Conservation (phyloP, 2,888 invertebrate species). For the Zygogramma bicolorata region DNA sequence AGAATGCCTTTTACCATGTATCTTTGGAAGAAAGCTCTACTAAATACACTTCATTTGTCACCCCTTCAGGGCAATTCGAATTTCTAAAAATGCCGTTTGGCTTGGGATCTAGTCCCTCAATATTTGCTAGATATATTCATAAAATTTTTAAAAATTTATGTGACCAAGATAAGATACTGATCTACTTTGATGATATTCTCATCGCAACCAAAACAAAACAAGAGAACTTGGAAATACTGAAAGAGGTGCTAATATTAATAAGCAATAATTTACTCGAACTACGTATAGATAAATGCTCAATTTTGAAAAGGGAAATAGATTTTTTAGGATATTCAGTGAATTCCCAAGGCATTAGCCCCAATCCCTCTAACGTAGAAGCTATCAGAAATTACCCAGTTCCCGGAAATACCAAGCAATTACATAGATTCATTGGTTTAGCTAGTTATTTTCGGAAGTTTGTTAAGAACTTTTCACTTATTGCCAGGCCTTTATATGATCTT, state of each 20-base stretch:
- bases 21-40: conserved; percentile 46
- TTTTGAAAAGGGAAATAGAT: conserved; percentile 30
- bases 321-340: conserved; percentile 51
- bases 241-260: conserved; percentile 2
- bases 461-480: conserved; percentile 26
- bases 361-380: conserved; percentile 25
- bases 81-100: conserved; percentile 56
- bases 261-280: background rate
- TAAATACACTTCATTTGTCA: conserved; percentile 55
- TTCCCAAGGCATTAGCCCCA: conserved; percentile 12
- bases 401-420: conserved; percentile 34
- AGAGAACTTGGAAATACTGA: conserved; percentile 4
- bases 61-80: conserved; percentile 53
- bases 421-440: conserved; percentile 10
- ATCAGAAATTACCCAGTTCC: conserved; percentile 43
- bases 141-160: conserved; percentile 43
- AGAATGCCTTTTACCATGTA: conserved; percentile 55
- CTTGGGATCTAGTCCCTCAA: conserved; percentile 46
- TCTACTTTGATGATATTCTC: background rate
- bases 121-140: conserved; percentile 44
- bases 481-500: conserved; percentile 55
- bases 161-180: background rate
- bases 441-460: conserved; percentile 52
- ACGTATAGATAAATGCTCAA: background rate
- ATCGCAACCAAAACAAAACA: background rate